A percentile compares a stretch with the other conserved stretches of the same genome.
phyloP scores from a whole-genome alignment of 2,113 vertebrate genomes.

The Sinosuthora webbiana region DNA sequence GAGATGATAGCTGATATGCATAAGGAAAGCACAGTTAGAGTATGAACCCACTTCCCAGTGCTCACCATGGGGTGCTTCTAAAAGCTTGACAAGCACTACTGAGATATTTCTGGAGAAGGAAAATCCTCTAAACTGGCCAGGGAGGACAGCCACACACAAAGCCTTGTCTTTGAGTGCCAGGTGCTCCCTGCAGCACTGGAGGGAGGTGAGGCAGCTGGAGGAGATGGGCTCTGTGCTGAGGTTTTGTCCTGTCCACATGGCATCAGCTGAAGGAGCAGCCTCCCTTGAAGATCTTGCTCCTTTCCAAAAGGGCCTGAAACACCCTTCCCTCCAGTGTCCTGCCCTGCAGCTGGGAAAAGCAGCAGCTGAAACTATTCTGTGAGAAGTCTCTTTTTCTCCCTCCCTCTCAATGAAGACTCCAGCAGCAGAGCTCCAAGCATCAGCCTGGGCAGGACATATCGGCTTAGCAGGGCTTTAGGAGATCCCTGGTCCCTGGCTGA shows the following conservation, averaged over 20 bases:
- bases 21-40: neutral
- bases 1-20: neutral
- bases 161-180: rapidly evolving
- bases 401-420: neutral
- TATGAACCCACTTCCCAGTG: neutral
- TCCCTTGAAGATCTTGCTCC: neutral
- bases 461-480: neutral
- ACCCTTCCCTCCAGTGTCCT: neutral
- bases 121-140: neutral
- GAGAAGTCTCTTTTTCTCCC: neutral
- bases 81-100: neutral
- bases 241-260: rapidly evolving
- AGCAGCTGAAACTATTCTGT: neutral
- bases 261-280: neutral
- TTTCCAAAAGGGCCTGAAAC: neutral
- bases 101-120: neutral
- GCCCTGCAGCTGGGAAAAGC: neutral
- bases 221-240: neutral
- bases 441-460: neutral
- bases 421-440: neutral
- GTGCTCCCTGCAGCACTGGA: rapidly evolving
- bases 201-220: neutral
- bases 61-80: neutral
- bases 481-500: neutral
- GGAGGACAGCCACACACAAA: neutral